Base-by-base conservation (phyloP, 2,797 vertebrate genomes). In the Aselliscus stoliczkanus region DNA sequence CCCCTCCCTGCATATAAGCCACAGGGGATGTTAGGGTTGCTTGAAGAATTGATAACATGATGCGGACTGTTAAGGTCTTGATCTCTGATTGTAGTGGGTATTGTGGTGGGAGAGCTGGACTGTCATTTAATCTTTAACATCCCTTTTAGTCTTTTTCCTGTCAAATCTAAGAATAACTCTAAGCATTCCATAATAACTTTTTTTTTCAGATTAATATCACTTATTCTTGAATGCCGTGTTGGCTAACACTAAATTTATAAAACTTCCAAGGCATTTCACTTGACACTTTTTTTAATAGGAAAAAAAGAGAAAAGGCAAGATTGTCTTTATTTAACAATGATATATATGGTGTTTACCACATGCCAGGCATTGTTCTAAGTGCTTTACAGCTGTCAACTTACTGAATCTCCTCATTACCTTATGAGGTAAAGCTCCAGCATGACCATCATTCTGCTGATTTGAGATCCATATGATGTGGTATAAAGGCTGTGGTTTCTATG, bases 141-240 rank as follows among this genome's bases (percentile, higher is more conserved):
- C 20, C 37, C 39, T 81, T 79, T 92, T 52, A 31, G 58, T 76
- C 15, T 65, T 73, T 93, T 93, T 39, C 58, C 91, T 93, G 88
- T 67, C 39, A 92, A 90, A 47, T 73, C 77, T 80, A 86, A 95
- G n/a, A 62, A 39, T 86, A 62, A 21, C 12, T 47, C 2, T 73
- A 64, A 88, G 47, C 52, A 29, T 31, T 44, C 72, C 27, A 56
- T 2, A 37, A 67, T 54, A 77, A 29, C 29, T n/a, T 75, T 69
- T 67, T 77, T 92, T 70, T 56, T 47, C 23, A 31, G 7, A 34
- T 90, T 42, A 50, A 27, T 76, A 44, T 80, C 52, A 70, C 12
- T 91, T 94, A 34, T 93, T 76, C 31, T 81, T 80, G n/a, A 92
- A 44, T 76, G n/a, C 31, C 86, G 0, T 44, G n/a, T 58, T 96